Percentiles rank a stretch among this genome's conserved stretches.
Conservation (phyloP, 2,888 invertebrate genomes). For the Chouioia cunea region DNA sequence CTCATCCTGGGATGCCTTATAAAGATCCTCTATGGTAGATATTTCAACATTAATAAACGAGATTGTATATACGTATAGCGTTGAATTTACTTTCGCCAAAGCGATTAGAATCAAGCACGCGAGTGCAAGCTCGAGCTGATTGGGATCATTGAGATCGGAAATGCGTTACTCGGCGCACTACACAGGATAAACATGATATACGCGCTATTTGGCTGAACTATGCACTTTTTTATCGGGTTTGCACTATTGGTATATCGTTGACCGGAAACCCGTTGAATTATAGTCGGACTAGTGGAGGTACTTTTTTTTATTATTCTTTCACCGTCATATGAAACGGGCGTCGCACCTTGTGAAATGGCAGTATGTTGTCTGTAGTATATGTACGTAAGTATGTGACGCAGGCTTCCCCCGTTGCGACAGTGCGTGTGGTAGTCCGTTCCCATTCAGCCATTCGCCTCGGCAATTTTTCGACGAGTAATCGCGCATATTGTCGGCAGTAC, state of each 20-base stretch:
- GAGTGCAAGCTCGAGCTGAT: no score
- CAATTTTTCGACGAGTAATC: slow-evolving; percentile 24
- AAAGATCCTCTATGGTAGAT: slow-evolving; percentile 6
- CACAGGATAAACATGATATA: not conserved
- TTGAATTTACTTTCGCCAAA: slow-evolving; percentile 17
- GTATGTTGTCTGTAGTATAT: not conserved
- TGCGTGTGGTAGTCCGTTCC: not conserved
- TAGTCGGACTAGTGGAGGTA: slow-evolving; percentile 4
- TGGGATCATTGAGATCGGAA: slow-evolving; percentile 37
- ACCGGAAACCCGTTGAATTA: not conserved
- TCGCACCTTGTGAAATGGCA: slow-evolving; percentile 25
- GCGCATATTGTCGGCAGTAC: slow-evolving; percentile 7
- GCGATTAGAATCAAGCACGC: slow-evolving; percentile 15
- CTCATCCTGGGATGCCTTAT: slow-evolving; percentile 9
- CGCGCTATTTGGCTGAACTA: not conserved
- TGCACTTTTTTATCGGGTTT: slow-evolving; percentile 2
- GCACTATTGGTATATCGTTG: not conserved
- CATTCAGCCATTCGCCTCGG: slow-evolving; percentile 10
- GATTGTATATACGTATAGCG: slow-evolving; percentile 1
- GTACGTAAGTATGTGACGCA: not conserved
- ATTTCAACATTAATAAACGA: slow-evolving; percentile 36
- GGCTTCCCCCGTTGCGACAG: slow-evolving; percentile 20
- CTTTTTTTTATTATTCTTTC: no score
- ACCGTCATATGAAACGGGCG: slow-evolving; percentile 20
- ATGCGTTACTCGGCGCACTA: no score